Conservation (phyloP, 2,113 vertebrate genomes). For the Alectura lathami region DNA sequence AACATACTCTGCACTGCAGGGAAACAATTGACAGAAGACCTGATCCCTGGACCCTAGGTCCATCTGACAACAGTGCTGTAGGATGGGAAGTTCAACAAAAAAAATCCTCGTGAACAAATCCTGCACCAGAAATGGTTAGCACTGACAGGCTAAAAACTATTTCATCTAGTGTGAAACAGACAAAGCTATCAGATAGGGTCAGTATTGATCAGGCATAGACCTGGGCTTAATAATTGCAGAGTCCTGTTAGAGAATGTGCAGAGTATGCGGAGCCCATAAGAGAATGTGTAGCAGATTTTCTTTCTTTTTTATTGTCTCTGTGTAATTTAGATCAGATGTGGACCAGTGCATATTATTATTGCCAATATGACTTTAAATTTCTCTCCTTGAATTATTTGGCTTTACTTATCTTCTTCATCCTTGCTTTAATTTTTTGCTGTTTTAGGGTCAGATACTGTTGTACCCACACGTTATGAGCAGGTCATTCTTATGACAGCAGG, state of each 20-base stretch:
- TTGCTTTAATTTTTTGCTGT: neutral
- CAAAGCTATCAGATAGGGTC: neutral
- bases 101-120: accelerated
- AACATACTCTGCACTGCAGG: accelerated
- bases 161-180: neutral
- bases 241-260: no score
- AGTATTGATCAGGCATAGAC: neutral
- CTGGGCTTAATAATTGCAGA: slow-evolving; percentile 12
- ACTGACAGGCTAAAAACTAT: no score
- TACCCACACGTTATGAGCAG: neutral
- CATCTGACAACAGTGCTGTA: neutral
- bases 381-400: slow-evolving; percentile 61
- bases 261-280: no score
- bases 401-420: slow-evolving; percentile 59
- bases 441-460: neutral
- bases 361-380: slow-evolving; percentile 51
- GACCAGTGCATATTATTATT: slow-evolving; percentile 50
- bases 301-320: slow-evolving; percentile 70
- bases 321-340: slow-evolving; percentile 58
- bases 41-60: accelerated
- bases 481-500: neutral
- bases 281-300: slow-evolving; percentile 32
- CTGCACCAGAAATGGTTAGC: neutral
- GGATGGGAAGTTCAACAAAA: neutral
- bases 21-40: neutral